A percentile compares a stretch with the other conserved stretches of the same genome.
These are phyloP conservation scores for Myopa tessellatipennis DNA, from an alignment of 2,888 invertebrate genomes.

Conservation along the genomic window DNA sequence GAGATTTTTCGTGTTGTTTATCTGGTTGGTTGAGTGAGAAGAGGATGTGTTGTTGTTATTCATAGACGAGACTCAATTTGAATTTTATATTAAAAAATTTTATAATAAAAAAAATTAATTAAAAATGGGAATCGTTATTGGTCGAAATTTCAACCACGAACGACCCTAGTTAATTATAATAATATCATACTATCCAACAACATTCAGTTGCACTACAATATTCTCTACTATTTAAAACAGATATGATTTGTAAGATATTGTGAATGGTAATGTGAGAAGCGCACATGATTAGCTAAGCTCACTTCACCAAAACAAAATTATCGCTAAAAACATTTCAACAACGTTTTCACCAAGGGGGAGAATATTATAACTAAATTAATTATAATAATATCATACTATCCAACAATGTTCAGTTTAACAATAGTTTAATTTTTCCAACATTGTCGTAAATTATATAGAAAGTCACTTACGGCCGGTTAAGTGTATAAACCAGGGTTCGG, in stretches of 20 bases:
- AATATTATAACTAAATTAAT: slow-evolving; percentile 4
- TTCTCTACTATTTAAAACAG: too few relatives aligned
- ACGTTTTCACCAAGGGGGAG: background rate
- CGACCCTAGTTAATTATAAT: background rate
- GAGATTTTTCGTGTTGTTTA: too few relatives aligned
- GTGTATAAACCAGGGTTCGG: too few relatives aligned
- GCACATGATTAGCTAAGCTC: too few relatives aligned
- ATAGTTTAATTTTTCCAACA: slow-evolving; percentile 4
- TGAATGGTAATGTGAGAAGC: too few relatives aligned
- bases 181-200: background rate
- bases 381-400: background rate
- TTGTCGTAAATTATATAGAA: too few relatives aligned
- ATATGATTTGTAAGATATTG: too few relatives aligned
- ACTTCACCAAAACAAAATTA: background rate
- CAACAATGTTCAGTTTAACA: background rate
- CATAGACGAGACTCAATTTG: too few relatives aligned
- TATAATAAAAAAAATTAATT: background rate
- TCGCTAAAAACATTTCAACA: background rate
- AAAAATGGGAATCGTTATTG: background rate
- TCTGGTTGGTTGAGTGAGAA: too few relatives aligned
- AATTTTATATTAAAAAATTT: too few relatives aligned
- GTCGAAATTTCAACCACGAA: background rate
- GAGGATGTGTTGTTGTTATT: too few relatives aligned
- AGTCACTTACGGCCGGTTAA: too few relatives aligned
- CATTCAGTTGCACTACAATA: background rate